phyloP scores from a whole-genome alignment of 2,797 vertebrate genomes.

The Hyperoplus lanceolatus region DNA sequence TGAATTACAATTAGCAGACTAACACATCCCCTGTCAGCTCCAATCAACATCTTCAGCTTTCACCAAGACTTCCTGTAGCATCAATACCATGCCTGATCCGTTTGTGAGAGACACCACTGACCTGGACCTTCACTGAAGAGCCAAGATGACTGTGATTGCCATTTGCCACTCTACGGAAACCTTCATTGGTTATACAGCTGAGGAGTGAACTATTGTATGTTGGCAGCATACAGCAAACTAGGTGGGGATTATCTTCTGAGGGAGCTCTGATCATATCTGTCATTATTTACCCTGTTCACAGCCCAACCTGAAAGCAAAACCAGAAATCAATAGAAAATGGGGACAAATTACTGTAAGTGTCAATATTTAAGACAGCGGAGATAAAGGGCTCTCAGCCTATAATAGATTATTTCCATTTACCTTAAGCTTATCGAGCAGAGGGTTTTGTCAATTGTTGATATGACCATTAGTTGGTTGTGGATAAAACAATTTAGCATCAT shows the following conservation, averaged over 20 bases:
- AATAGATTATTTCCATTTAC: constrained; percentile 81
- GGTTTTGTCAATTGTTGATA: constrained; percentile 67
- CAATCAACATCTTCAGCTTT: constrained; percentile 64
- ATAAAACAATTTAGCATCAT: constrained; percentile 77
- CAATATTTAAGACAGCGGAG: constrained; percentile 83
- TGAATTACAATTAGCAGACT: constrained; percentile 72
- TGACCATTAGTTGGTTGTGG: constrained; percentile 75
- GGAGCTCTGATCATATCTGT: constrained; percentile 71
- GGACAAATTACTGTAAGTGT: constrained; percentile 82
- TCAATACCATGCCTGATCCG: constrained; percentile 57
- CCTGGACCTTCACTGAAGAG: constrained; percentile 33
- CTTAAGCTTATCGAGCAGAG: constrained; percentile 70
- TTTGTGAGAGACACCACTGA: constrained; percentile 57
- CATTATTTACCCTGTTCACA: constrained; percentile 81
- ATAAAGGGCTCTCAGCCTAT: constrained; percentile 76
- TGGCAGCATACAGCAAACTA: constrained; percentile 21
- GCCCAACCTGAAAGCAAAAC: constrained; percentile 78
- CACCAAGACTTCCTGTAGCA: constrained; percentile 44
- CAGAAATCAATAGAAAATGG: constrained; percentile 84
- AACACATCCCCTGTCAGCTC: constrained; percentile 61
- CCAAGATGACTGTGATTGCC: constrained; percentile 15
- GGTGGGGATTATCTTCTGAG: constrained; percentile 44
- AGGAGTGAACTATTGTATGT: constrained; percentile 33
- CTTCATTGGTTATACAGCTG: constrained; percentile 57
- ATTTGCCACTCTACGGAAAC: constrained; percentile 31